Evolutionary conservation across 2,113 vertebrate species (phyloP), one percentile per base, ranked within the genome.

Genomic region (Salvator merianae): DNA sequence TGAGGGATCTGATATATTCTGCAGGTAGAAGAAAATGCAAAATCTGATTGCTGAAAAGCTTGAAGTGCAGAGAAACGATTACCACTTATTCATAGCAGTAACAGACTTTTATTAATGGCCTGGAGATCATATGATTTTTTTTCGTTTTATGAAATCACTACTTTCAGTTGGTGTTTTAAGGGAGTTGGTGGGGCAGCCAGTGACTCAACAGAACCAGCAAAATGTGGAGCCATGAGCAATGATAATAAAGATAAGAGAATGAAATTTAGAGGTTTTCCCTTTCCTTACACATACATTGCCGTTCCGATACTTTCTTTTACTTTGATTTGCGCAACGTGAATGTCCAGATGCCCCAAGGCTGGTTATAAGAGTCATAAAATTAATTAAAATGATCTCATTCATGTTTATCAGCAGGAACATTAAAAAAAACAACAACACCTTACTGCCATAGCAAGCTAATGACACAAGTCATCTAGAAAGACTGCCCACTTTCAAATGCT

Each of bases 1-100:
- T 88, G 87, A 93, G 91, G 95, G 93, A 89, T 90, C 91, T 81
- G 94, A 94, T 95, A 91, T 91, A 76, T 89, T 88, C 89, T 36
- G 22, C 84, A 92, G 93, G 90, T 90, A 93, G 91, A 88, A 84
- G 79, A 87, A 47, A 63, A 84, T 75, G 1, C 32, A 38, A 24
- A 86, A 66, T 65, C 69, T 16, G 77, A 79, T 82, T 87, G 74
- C 82, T 84, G 86, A 77, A 59, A 92, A 92, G 86, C 83, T 83
- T 26, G 84, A 93, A 90, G 90, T 77, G 87, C 82, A 6, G 73
- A 93, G 77, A 90, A 47, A 86, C 92, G 87, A 93, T 94, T 93
- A 87, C 86, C 89, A 62, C 91, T 93, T 81, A 86, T 91, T 91
- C 91, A 89, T 91, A 94, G 94, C 89, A 85, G 86, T 62, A 87